Percentiles rank a stretch among this genome's conserved stretches.
Evolutionary conservation across 2,113 vertebrate species (phyloP).

Genomic region (Actinemys pallida): DNA sequence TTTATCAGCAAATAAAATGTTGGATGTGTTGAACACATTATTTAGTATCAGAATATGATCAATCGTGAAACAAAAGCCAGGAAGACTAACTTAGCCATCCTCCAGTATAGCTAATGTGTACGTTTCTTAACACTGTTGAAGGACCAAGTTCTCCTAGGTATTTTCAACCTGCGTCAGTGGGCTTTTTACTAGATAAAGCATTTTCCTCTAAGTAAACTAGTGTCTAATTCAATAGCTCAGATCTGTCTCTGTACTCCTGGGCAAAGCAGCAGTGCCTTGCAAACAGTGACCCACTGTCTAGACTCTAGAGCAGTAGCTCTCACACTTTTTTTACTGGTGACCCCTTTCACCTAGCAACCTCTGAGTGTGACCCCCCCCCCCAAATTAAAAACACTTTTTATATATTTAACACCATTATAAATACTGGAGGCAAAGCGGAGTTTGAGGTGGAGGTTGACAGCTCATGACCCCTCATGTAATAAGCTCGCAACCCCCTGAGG

Average conservation of each 20-base stretch:
- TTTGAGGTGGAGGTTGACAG: no score
- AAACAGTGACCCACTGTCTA: no score
- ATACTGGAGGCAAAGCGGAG: no score
- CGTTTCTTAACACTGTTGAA: background rate
- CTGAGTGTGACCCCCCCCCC: no score
- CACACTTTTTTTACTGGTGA: no score
- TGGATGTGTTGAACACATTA: background rate
- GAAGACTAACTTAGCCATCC: background rate
- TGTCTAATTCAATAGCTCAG: background rate
- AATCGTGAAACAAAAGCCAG: background rate
- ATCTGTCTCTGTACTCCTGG: fast-evolving
- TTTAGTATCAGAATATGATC: background rate
- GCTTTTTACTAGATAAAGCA: background rate
- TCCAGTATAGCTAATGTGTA: background rate
- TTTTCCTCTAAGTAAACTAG: background rate
- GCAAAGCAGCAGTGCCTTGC: background rate
- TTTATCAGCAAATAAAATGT: background rate
- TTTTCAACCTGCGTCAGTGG: background rate
- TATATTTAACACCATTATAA: no score
- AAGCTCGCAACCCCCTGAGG: no score
- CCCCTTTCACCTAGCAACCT: no score
- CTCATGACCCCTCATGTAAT: no score
- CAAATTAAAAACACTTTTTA: no score
- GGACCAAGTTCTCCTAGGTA: background rate
- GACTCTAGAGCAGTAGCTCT: no score